Conservation (phyloP, 2,888 invertebrate species). For the Taphrorychus bicolor region DNA sequence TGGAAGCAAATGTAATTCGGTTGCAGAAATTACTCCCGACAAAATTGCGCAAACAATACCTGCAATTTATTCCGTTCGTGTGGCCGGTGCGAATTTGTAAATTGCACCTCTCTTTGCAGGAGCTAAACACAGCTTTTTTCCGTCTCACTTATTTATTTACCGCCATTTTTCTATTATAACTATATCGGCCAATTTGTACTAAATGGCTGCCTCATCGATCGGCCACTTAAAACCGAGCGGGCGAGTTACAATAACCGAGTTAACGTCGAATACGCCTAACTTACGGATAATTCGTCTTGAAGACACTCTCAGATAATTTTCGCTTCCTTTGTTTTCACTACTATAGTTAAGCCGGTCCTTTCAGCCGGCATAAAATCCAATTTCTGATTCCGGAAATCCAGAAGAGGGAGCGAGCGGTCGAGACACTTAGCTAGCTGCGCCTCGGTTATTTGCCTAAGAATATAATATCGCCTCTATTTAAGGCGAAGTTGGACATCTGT, state of each 20-base stretch:
- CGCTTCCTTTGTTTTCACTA: slow-evolving; percentile 1
- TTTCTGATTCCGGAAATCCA: not conserved
- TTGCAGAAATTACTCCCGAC: slow-evolving; percentile 30
- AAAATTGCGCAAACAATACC: slow-evolving; percentile 38
- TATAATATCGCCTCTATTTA: not conserved
- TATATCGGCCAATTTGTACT: not conserved
- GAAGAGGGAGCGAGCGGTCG: not conserved
- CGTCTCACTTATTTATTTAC: not conserved
- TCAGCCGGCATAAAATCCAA: not conserved
- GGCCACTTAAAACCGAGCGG: not conserved
- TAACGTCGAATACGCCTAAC: not conserved
- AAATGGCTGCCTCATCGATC: not conserved
- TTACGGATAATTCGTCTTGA: slow-evolving; percentile 3
- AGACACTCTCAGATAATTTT: slow-evolving; percentile 4
- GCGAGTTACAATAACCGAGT: not conserved
- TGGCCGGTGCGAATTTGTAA: slow-evolving; percentile 28
- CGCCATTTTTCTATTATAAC: not conserved
- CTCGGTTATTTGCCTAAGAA: not conserved
- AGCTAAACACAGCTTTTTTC: slow-evolving; percentile 10
- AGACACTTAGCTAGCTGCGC: not conserved
- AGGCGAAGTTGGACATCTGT: not conserved
- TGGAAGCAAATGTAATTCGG: slow-evolving; percentile 27
- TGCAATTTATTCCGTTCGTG: slow-evolving; percentile 37
- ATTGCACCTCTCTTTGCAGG: slow-evolving; percentile 24
- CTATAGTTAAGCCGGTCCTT: not conserved